Percentiles rank a stretch among this genome's conserved stretches.
phyloP scores from a whole-genome alignment of 1,140 invertebrate species.

The Acyrthosiphon pisum region DNA sequence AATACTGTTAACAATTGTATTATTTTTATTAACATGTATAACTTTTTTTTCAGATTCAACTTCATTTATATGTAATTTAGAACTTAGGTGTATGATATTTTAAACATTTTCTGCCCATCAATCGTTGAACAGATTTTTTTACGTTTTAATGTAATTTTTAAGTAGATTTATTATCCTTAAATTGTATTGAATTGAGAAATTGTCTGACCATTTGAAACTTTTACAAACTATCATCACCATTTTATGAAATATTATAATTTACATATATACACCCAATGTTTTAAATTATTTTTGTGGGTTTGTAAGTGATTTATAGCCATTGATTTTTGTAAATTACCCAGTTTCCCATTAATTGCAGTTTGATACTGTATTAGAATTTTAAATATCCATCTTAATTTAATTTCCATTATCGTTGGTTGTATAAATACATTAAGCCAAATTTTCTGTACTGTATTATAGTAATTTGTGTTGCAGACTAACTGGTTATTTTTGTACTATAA shows the following conservation, averaged over 20 bases:
- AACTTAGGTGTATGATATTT: slow-evolving; percentile 45
- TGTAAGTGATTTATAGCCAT: slow-evolving; percentile 33
- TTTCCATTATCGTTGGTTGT: not conserved
- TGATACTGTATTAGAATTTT: not conserved
- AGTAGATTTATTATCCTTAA: slow-evolving; percentile 40
- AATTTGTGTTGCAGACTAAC: not conserved
- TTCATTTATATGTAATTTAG: slow-evolving; percentile 56
- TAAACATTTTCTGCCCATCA: slow-evolving; percentile 45
- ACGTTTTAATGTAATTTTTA: slow-evolving; percentile 42
- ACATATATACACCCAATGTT: not conserved
- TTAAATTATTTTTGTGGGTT: slow-evolving; percentile 30
- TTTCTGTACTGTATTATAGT: not conserved
- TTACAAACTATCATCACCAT: slow-evolving; percentile 29
- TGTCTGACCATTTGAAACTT: slow-evolving; percentile 33
- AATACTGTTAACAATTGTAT: not conserved
- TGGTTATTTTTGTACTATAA: not conserved
- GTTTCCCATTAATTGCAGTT: not conserved
- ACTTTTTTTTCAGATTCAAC: slow-evolving; percentile 50
- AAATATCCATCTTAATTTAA: slow-evolving; percentile 18
- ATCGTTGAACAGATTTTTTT: slow-evolving; percentile 37
- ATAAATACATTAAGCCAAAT: not conserved
- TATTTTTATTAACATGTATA: not conserved
- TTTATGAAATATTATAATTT: slow-evolving; percentile 43
- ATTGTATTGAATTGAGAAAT: slow-evolving; percentile 32
- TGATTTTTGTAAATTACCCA: not conserved